Conservation (phyloP, 2,113 vertebrate species). For the Pionites leucogaster region DNA sequence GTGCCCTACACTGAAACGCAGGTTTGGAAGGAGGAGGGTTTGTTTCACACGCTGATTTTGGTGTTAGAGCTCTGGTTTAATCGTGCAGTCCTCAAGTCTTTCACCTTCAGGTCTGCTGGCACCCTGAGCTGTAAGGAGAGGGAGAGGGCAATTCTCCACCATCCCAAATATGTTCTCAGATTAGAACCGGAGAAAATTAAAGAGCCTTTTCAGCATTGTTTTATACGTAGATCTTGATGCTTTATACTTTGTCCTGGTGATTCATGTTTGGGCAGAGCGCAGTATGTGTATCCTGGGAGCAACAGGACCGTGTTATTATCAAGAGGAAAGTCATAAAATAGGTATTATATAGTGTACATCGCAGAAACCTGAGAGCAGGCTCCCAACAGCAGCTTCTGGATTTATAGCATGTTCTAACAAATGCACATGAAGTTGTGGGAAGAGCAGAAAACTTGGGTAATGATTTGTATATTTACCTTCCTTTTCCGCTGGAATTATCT, state of each 20-base stretch:
- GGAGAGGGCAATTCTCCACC: background rate
- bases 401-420: background rate
- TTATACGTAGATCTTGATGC: background rate
- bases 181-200: background rate
- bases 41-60: background rate
- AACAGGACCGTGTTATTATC: rapidly evolving
- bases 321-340: background rate
- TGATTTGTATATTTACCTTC: background rate
- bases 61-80: background rate
- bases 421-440: background rate
- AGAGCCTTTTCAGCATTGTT: background rate
- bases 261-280: rapidly evolving
- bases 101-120: background rate
- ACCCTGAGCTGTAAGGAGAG: background rate
- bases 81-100: rapidly evolving
- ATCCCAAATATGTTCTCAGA: background rate
- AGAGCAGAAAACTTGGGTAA: background rate
- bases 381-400: background rate
- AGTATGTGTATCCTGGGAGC: background rate
- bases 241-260: background rate
- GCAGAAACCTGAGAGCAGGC: background rate
- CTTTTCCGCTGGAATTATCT: conserved; percentile 4
- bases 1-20: background rate
- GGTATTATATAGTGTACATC: background rate
- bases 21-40: background rate